Evolutionary conservation across 2,113 vertebrate species (phyloP), one percentile per base, ranked within the genome.

Genomic region (Indicator maculatus): DNA sequence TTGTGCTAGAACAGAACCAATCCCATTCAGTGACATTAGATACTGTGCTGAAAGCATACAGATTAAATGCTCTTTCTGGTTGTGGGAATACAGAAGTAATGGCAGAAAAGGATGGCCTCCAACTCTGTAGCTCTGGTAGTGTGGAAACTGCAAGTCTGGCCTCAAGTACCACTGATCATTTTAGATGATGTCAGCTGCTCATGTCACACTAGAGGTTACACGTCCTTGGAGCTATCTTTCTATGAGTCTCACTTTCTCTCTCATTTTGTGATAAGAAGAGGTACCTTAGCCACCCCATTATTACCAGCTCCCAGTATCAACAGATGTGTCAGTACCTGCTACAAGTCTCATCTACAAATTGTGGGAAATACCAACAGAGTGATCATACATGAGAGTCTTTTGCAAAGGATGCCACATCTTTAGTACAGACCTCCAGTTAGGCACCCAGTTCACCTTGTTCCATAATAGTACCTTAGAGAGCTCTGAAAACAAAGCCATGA

Each of bases 201-300:
- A 4, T 2, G 0, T 56, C 38, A 5, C 0, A 0, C 30, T 76
- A 55, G 11, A 16, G 52, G 18, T 44, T 73, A 27, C 19, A 78
- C 23, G 8, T 38, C 47, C 69, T 84, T 16, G 26, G 56, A 67
- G 17, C 30, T 59, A 1, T 19, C 70, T 45, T 50, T 71, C 27
- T 4, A 0, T 47, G 38, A 36, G 13, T 41, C 27, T 47, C 12
- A 7, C 16, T 53, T 78, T 24, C 9, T 75, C 30, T 64, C 20
- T 84, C 9, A 27, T 67, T 19, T 33, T 23, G 4, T 90, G 38
- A 11, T 59, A 70, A 12, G 19, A 31, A 31, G 33, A 80, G 21
- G 21, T 73, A 14, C n/a, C 30, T 7, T 17, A 26, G 9, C 60
- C 33, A 3, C 33, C 56, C 60, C 23, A 18, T 74, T n/a, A 11